Evolutionary conservation across 2,888 invertebrate genomes (phyloP), one percentile per base, ranked within the genome.

Genomic region (Amphipyra tragopoginis): DNA sequence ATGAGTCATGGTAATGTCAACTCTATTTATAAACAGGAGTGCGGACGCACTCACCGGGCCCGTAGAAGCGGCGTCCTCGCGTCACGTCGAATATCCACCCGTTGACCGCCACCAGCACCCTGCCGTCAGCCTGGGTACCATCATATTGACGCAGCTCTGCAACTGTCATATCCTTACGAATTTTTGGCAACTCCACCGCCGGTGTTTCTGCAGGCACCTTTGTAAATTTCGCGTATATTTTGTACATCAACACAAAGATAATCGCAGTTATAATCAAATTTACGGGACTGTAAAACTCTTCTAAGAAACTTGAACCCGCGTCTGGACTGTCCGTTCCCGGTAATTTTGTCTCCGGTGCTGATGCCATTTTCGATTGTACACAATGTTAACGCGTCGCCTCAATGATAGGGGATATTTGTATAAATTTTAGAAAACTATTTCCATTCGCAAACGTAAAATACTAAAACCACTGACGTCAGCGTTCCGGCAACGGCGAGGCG

Each of bases 11-110:
- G 78, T 72, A 75, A 78, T 84, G 85, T 86, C 84, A 83, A 80
- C 68, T 86, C 91, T 93, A 93, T 92, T 90, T 87, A 89, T 93
- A 93, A 89, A 87, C 80, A 79, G 52, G 64, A 53, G 72, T 66
- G 68, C 76, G 64, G 51, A 82, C 88, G 84, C 83, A 91, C 90
- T 90, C 95, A 98, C 99, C 98, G 92, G 99, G 98, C 21, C 99
- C 99, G 92, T 99, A 99, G 91, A 98, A 98, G 72, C 96, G 95
- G 85, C 97, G 97, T 64, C 98, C 98, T 86, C 96, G 96, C 43
- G 99, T 99, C 75, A 97, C 98, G 94, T 99, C 99, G 93, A 98
- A 99, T 53, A 99, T 97, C 94, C 97, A 98, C 29, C 99, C 98
- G 90, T 99, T 99, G 54, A 99, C 98, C 8, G 98, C 99, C 44